A percentile compares a stretch with the other conserved stretches of the same genome.
phyloP scores from a whole-genome alignment of 2,888 invertebrate genomes.

The Thereva unica region DNA sequence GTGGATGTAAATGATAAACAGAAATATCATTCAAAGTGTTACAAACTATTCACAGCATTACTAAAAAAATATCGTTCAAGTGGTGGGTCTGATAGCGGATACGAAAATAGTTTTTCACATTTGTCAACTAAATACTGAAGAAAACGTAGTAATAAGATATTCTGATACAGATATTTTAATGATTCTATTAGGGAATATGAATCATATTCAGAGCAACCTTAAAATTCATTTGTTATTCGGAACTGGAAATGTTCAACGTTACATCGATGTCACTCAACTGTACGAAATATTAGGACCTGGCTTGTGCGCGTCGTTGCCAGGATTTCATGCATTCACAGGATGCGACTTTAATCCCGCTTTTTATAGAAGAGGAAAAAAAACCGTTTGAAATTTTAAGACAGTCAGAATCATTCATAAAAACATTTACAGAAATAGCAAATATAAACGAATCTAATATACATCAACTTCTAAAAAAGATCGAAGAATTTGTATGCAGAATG shows the following conservation, averaged over 20 bases:
- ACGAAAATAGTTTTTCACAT: conserved; percentile 22
- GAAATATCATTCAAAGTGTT: too few species aligned
- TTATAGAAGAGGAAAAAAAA: conserved; percentile 14
- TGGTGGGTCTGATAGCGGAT: too few species aligned
- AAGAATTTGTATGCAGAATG: conserved; percentile 14
- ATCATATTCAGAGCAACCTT: not conserved
- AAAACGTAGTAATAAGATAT: conserved; percentile 9
- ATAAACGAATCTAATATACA: not conserved
- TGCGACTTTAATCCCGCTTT: conserved; percentile 12
- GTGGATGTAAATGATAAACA: too few species aligned
- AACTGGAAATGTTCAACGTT: conserved; percentile 4
- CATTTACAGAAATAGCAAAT: not conserved
- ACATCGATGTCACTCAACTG: conserved; percentile 1
- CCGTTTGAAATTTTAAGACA: not conserved
- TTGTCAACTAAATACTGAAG: not conserved
- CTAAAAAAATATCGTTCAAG: too few species aligned
- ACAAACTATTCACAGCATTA: too few species aligned
- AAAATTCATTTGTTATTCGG: not conserved
- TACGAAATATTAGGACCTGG: conserved; percentile 4
- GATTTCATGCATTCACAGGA: conserved; percentile 12
- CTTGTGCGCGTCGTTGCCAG: conserved; percentile 14
- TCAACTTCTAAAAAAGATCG: not conserved
- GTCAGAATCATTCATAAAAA: not conserved
- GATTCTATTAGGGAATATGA: conserved; percentile 3
- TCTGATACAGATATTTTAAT: conserved; percentile 16